Evolutionary conservation across 2,113 vertebrate genomes (phyloP).

Genomic region (Equus przewalskii): DNA sequence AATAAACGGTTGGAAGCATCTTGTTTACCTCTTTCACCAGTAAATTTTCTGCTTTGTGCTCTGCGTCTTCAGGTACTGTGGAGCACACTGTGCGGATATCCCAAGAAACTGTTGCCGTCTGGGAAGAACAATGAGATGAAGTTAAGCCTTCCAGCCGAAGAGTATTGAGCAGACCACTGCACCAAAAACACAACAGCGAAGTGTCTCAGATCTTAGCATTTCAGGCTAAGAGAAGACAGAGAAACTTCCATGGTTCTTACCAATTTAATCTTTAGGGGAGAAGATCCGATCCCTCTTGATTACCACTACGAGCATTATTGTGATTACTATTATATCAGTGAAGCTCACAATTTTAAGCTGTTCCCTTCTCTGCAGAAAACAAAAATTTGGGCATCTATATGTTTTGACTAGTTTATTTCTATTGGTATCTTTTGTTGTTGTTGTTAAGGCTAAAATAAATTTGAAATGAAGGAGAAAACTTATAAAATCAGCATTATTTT

Average conservation of each 20-base stretch:
- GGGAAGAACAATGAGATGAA: constrained; percentile 64
- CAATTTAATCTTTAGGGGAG: neutral
- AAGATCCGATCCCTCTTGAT: neutral
- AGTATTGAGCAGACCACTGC: neutral
- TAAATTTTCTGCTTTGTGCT: constrained; percentile 94
- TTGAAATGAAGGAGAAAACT: neutral
- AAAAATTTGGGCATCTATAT: neutral
- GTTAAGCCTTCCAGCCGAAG: neutral
- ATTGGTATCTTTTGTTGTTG: neutral
- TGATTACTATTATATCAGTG: neutral
- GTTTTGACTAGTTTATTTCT: neutral
- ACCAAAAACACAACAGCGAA: neutral
- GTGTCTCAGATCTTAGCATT: neutral
- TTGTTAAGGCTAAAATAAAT: constrained; percentile 6
- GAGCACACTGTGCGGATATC: constrained; percentile 95
- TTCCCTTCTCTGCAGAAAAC: neutral
- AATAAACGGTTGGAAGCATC: neutral
- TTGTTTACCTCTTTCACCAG: constrained; percentile 96
- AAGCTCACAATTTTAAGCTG: neutral
- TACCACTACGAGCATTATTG: neutral
- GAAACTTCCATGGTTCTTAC: neutral
- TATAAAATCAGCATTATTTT: neutral
- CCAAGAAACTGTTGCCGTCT: constrained; percentile 94
- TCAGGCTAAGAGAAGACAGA: neutral
- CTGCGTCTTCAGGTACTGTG: constrained; percentile 96